Percentiles rank a stretch among this genome's conserved stretches.
Conservation (phyloP, 92 coral and sea anemone genomes). For the Zoanthus sociatus region DNA sequence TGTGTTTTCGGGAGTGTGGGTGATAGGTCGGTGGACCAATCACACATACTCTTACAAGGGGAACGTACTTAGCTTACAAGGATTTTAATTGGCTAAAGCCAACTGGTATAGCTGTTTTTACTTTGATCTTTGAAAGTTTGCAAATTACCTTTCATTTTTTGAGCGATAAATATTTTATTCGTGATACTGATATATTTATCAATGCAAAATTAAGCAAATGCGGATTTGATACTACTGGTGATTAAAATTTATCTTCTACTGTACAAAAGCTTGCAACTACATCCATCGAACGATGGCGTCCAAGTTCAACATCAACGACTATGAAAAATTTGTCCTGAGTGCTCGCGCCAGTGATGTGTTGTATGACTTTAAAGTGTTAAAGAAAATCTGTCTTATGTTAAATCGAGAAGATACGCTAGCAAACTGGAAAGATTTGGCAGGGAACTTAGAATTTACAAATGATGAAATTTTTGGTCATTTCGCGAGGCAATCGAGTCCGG, state of each 20-base stretch:
- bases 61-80: too few relatives aligned
- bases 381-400: slow-evolving; percentile 39
- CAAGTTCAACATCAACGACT: background rate
- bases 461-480: slow-evolving; percentile 34
- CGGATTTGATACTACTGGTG: background rate
- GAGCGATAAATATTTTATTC: too few relatives aligned
- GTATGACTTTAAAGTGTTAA: background rate
- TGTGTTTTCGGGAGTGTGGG: too few relatives aligned
- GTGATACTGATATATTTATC: too few relatives aligned
- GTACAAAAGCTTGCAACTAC: background rate
- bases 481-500: background rate
- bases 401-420: slow-evolving; percentile 31
- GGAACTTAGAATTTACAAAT: slow-evolving; percentile 26
- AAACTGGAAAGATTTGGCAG: slow-evolving; percentile 51
- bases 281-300: background rate
- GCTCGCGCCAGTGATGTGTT: slow-evolving; percentile 13
- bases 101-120: too few relatives aligned
- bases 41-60: too few relatives aligned
- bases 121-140: too few relatives aligned
- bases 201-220: background rate
- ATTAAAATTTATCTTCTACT: background rate
- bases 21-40: too few relatives aligned
- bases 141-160: too few relatives aligned
- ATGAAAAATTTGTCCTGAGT: background rate
- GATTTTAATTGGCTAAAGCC: too few relatives aligned